These are phyloP conservation scores for Abrostola tripartita DNA, from an alignment of 2,888 invertebrate species.

Conservation along the genomic window DNA sequence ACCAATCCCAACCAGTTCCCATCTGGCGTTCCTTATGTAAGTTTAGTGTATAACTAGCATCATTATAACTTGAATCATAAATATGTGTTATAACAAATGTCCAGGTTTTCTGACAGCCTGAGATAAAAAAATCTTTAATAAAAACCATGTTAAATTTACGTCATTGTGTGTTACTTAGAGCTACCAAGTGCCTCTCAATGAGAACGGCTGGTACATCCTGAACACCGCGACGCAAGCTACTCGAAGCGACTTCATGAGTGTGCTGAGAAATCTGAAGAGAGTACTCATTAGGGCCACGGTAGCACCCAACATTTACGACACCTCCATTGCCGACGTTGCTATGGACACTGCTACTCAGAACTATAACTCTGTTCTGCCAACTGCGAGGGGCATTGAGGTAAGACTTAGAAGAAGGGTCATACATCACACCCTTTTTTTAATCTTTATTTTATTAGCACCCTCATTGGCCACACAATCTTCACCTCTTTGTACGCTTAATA, in stretches of 20 bases:
- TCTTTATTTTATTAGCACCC: too few relatives aligned
- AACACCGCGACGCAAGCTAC: slow-evolving; percentile 79
- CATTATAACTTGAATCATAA: too few relatives aligned
- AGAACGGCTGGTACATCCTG: slow-evolving; percentile 89
- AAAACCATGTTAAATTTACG: neutral
- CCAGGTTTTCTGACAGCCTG: too few relatives aligned
- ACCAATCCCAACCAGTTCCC: slow-evolving; percentile 88
- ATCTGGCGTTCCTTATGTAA: slow-evolving; percentile 89
- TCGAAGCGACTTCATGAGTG: slow-evolving; percentile 94
- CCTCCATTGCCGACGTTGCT: slow-evolving; percentile 94
- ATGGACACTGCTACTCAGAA: slow-evolving; percentile 94
- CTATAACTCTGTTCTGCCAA: slow-evolving; percentile 86
- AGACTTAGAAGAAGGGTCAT: neutral
- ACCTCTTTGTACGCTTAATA: too few relatives aligned
- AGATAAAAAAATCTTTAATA: too few relatives aligned
- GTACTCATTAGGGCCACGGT: slow-evolving; percentile 95
- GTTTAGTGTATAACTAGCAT: slow-evolving; percentile 54
- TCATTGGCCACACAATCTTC: too few relatives aligned
- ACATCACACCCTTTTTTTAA: too few relatives aligned
- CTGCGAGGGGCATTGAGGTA: slow-evolving; percentile 94
- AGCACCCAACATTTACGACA: slow-evolving; percentile 86
- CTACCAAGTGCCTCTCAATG: slow-evolving; percentile 90
- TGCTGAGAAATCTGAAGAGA: slow-evolving; percentile 94
- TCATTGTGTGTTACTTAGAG: slow-evolving; percentile 75
- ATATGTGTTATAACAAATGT: too few relatives aligned